A percentile compares a stretch with the other conserved stretches of the same genome.
Evolutionary conservation across 1,140 invertebrate species (phyloP).

Genomic region (Zaprionus tsacasi): DNA sequence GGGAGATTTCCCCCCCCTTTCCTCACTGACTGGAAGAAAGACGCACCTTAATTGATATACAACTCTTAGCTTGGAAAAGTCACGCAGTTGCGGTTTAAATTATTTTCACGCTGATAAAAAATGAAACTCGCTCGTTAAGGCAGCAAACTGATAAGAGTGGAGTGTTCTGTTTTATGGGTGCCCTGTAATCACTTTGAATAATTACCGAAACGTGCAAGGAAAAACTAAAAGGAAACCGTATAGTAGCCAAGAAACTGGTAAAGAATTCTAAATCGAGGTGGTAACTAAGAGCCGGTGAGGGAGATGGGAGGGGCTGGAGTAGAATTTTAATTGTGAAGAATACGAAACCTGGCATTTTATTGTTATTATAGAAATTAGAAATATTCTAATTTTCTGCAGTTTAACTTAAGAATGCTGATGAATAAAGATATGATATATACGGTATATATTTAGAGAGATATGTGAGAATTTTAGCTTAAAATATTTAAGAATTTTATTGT

Average conservation of each 20-base stretch:
- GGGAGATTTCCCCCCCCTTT: neutral
- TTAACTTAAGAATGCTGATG: too few relatives aligned
- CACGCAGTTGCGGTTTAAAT: conserved; percentile 71
- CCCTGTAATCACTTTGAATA: conserved; percentile 74
- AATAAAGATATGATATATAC: neutral
- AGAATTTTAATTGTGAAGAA: neutral
- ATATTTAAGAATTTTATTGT: too few relatives aligned
- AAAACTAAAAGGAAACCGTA: conserved; percentile 1
- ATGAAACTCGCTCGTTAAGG: conserved; percentile 45
- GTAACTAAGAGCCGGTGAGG: too few relatives aligned
- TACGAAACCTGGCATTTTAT: too few relatives aligned
- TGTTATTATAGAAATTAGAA: too few relatives aligned
- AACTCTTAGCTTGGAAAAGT: conserved; percentile 45
- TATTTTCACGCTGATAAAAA: conserved; percentile 54
- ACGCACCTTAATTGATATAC: conserved; percentile 62
- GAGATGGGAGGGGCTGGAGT: neutral
- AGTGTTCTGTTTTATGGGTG: conserved; percentile 66
- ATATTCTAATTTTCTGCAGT: too few relatives aligned
- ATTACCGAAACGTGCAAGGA: conserved; percentile 65
- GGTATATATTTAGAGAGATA: too few relatives aligned
- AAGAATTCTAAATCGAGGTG: neutral
- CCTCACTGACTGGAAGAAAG: neutral
- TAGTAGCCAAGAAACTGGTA: neutral
- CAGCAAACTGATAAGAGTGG: conserved; percentile 61
- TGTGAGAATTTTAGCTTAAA: too few relatives aligned